Conservation (phyloP, 1,140 invertebrate species). For the Drosophila tropicalis region DNA sequence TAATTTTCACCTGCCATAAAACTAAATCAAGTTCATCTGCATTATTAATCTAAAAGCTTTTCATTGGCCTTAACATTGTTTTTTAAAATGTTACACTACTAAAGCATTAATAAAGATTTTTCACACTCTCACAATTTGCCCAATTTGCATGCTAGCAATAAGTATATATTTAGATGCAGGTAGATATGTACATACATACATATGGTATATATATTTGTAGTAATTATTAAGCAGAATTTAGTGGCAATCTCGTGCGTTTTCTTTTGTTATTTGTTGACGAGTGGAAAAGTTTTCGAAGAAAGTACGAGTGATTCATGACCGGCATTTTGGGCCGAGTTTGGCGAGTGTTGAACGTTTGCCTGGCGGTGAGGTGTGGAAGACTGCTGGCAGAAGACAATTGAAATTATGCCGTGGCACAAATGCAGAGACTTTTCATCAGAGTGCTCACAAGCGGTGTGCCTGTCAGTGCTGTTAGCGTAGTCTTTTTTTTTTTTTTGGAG, state of each 20-base stretch:
- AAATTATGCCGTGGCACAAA: conserved; percentile 34
- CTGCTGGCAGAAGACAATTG: conserved; percentile 26
- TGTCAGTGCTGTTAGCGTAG: background rate
- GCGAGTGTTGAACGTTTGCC: background rate
- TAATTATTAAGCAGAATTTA: conserved; percentile 46
- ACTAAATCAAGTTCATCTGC: background rate
- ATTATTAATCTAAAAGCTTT: background rate
- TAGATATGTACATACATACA: background rate
- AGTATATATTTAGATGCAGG: background rate
- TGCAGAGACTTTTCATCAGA: conserved; percentile 11
- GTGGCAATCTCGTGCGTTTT: conserved; percentile 41
- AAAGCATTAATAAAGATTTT: background rate
- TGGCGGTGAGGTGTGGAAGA: background rate
- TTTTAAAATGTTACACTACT: background rate
- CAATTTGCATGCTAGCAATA: conserved; percentile 4
- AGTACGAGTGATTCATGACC: conserved; percentile 10
- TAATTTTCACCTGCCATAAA: background rate
- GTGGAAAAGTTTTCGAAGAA: conserved; percentile 24
- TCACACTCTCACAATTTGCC: conserved; percentile 9
- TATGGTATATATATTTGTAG: conserved; percentile 1
- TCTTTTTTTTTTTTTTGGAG: conserved; percentile 3
- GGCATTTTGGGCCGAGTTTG: background rate
- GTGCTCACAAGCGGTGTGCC: conserved; percentile 1
- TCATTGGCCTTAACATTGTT: background rate
- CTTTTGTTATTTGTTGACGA: conserved; percentile 33